These are phyloP conservation scores for Hetaerina titia DNA, from an alignment of 2,888 invertebrate genomes.

Conservation along the genomic window DNA sequence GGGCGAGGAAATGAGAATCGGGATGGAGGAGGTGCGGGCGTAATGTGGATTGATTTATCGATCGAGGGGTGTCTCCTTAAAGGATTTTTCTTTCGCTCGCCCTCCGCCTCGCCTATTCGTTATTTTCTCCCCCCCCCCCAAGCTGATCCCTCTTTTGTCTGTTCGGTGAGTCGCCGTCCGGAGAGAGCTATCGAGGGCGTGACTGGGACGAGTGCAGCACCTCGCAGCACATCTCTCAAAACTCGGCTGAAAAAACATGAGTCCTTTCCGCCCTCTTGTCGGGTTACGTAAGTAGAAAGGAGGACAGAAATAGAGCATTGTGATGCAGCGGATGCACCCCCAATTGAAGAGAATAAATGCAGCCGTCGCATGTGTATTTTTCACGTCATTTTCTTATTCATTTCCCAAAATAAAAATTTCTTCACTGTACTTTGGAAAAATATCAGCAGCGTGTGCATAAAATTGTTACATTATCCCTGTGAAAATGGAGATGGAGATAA, in stretches of 20 bases:
- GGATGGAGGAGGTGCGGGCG: neutral
- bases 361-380: neutral
- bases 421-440: no score
- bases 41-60: conserved; percentile 12
- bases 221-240: neutral
- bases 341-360: neutral
- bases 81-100: neutral
- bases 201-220: neutral
- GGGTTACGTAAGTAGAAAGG: neutral
- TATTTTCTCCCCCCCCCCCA: neutral
- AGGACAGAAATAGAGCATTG: neutral
- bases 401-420: no score
- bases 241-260: neutral
- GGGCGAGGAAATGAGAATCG: neutral
- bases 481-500: no score
- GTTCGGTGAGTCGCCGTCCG: neutral
- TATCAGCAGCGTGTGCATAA: no score
- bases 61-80: neutral
- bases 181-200: neutral
- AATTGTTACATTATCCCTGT: no score
- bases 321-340: neutral
- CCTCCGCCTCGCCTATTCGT: neutral
- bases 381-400: no score
- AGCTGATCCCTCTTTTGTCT: conserved; percentile 5
- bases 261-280: neutral